Base-by-base conservation (phyloP, 1,140 invertebrate species). In the Spodoptera frugiperda region DNA sequence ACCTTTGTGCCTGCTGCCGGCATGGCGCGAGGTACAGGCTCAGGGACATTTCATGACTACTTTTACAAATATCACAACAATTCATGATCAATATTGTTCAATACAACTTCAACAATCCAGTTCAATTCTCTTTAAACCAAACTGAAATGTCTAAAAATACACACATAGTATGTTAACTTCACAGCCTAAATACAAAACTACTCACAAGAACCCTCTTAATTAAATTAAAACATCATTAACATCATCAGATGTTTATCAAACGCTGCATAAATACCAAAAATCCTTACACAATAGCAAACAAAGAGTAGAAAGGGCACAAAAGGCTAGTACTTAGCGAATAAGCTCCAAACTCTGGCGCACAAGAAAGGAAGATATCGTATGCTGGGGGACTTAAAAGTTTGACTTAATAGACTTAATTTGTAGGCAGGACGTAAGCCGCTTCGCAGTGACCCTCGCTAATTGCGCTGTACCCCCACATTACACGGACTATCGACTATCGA, bases 361-460 rank as follows among this genome's bases (percentile, higher is more conserved):
- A 93, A 93, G 91, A 93, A 92, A 90, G 89, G 89, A 91, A 89
- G 87, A 91, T 91, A 81, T 83, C 87, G 89, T 87, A 87, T 88
- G 87, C 83, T 86, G 85, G 87, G 84, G 90, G 91, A 93, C 91
- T 93, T 93, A 93, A 93, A 93, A 93, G 89, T 93, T 93, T 87
- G 87, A 90, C 78, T 91, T 91, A 92, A 93, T 91, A 89, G 90
- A 89, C 91, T 92, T 92, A 91, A 92, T 92, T 92, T 92, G 88
- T 89, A 92, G 89, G 87, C 86, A 81, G 79, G 78, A 76, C 83
- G 79, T 91, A 91, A 92, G 89, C 91, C 84, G 89, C 89, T 92
- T 90, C 86, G 80, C 78, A 82, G 79, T 87, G 86, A 89, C 90
- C 86, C 84, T 87, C 78, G 75, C 72, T 87, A 84, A 82, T 84